phyloP scores from a whole-genome alignment of 2,113 vertebrate species.

The Melanocharis versteri region DNA sequence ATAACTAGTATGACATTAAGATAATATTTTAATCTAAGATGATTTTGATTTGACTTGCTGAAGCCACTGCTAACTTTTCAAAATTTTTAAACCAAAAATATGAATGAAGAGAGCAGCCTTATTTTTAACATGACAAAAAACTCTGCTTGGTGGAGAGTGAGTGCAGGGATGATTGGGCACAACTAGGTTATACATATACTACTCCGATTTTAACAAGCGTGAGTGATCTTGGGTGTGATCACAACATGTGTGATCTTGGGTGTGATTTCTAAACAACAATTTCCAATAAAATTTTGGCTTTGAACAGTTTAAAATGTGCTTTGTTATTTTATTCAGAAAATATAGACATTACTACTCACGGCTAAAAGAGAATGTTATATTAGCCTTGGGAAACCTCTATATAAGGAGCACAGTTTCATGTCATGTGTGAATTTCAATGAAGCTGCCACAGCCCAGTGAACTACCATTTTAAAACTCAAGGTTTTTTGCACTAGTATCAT shows the following conservation, averaged over 20 bases:
- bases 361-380: neutral
- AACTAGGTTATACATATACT: neutral
- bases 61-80: neutral
- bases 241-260: neutral
- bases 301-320: neutral
- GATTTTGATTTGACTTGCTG: neutral
- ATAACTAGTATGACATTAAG: neutral
- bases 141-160: neutral
- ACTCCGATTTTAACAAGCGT: neutral
- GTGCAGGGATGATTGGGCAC: rapidly evolving
- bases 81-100: neutral
- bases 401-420: neutral
- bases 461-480: neutral
- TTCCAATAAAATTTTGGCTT: neutral
- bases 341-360: neutral
- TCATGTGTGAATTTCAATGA: neutral
- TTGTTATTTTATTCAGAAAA: neutral
- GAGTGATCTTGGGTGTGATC: neutral
- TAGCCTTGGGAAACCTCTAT: neutral
- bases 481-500: neutral
- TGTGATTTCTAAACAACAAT: neutral
- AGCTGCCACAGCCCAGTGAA: neutral
- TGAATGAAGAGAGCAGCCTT: neutral
- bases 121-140: neutral
- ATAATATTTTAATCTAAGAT: neutral